Evolutionary conservation across 2,888 invertebrate species (phyloP).

Genomic region (Pseudoips prasinana): DNA sequence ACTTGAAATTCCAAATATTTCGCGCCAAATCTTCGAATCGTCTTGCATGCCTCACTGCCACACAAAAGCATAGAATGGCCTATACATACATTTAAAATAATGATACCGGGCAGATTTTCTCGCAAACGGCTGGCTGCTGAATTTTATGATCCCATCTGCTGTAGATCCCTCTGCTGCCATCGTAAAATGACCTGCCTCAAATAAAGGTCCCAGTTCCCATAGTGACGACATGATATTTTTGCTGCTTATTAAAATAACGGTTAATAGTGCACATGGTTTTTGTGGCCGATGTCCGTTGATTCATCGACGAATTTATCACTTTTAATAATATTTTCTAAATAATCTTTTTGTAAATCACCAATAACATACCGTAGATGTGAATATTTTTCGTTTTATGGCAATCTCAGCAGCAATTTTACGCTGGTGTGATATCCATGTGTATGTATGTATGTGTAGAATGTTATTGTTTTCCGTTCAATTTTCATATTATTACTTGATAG

Average conservation of each 20-base stretch:
- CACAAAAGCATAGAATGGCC: slow-evolving; percentile 17
- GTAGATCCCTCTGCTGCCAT: too few species aligned
- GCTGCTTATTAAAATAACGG: slow-evolving; percentile 5
- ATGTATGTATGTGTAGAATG: too few species aligned
- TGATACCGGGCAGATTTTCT: slow-evolving; percentile 12
- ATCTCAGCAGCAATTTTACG: slow-evolving; percentile 5
- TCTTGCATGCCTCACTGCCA: slow-evolving; percentile 1
- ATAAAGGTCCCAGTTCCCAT: background rate
- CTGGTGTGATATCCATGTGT: too few species aligned
- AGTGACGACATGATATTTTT: background rate
- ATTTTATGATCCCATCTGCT: slow-evolving; percentile 12
- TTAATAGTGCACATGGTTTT: slow-evolving; percentile 6
- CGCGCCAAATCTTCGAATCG: slow-evolving; percentile 16
- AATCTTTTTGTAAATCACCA: slow-evolving; percentile 5
- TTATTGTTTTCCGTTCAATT: too few species aligned
- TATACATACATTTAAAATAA: slow-evolving; percentile 16
- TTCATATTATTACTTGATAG: too few species aligned
- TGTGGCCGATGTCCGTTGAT: slow-evolving; percentile 5
- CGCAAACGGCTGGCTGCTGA: slow-evolving; percentile 12
- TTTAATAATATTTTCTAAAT: slow-evolving; percentile 5
- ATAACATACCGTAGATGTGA: slow-evolving; percentile 4
- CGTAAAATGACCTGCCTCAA: background rate
- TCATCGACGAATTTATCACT: slow-evolving; percentile 8
- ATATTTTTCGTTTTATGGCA: slow-evolving; percentile 3
- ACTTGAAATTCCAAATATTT: slow-evolving; percentile 5